These are phyloP conservation scores for Drosophila azteca DNA, from an alignment of 1,140 invertebrate genomes.

Conservation along the genomic window DNA sequence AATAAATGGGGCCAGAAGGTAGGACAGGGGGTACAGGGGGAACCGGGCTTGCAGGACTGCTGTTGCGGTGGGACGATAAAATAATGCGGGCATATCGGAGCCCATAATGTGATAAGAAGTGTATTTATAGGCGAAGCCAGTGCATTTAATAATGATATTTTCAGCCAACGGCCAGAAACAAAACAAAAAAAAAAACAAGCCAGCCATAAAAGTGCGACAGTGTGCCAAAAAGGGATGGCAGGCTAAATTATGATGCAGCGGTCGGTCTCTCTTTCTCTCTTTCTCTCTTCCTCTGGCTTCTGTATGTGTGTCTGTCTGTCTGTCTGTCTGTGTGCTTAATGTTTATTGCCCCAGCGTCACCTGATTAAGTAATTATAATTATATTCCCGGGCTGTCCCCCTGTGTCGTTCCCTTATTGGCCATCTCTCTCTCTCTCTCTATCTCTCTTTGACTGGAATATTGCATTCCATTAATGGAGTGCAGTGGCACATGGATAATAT, in stretches of 20 bases:
- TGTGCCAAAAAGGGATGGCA: constrained; percentile 31
- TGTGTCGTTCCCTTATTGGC: background rate
- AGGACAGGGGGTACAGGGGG: background rate
- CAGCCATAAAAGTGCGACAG: constrained; percentile 35
- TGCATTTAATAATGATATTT: constrained; percentile 60
- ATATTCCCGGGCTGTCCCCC: constrained; percentile 6
- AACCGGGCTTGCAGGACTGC: constrained; percentile 6
- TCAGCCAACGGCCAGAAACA: constrained; percentile 32
- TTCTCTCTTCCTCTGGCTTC: constrained; percentile 14
- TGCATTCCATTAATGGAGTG: constrained; percentile 43
- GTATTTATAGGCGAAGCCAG: constrained; percentile 57
- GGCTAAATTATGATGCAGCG: constrained; percentile 54
- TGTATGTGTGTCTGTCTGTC: background rate
- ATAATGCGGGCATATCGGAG: constrained; percentile 34
- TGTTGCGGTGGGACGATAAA: constrained; percentile 34
- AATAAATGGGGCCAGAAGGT: constrained; percentile 26
- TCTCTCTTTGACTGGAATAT: background rate
- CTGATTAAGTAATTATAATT: constrained; percentile 63
- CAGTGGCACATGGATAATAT: constrained; percentile 38
- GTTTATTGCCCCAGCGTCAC: constrained; percentile 54
- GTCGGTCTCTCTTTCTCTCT: too few relatives aligned
- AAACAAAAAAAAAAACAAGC: constrained; percentile 21
- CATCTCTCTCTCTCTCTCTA: constrained; percentile 4
- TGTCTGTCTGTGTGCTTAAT: constrained; percentile 24
- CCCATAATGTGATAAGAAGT: constrained; percentile 52